Evolutionary conservation across 2,113 vertebrate species (phyloP), one percentile per base, ranked within the genome.

Genomic region (Gorsachius goisagi): DNA sequence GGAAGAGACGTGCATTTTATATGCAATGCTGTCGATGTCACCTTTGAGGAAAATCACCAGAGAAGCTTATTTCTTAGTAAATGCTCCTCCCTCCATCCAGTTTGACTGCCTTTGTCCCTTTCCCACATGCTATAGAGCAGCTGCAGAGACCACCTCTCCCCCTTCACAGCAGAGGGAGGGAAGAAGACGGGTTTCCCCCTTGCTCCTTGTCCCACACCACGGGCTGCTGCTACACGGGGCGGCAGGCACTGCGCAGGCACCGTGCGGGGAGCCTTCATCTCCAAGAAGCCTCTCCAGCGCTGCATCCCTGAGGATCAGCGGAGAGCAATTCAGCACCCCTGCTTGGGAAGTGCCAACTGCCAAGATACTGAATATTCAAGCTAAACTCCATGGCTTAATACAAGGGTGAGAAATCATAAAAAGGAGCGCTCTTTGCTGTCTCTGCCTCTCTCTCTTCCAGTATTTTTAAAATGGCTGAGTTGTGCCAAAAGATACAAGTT

Each of bases 401-500:
- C 30, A 44, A 52, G 84, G 45, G 69, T 84, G 85, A 91, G 85
- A 95, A 92, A 67, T 75, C 44, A 53, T 66, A 13, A 67, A 67
- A 60, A 50, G 12, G 45, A 78, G 35, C 28, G 21, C 45, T 91
- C 60, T 81, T 84, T 91, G 22, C 84, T 74, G 0, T 80, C 45
- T 88, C 53, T 92, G 37, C 74, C n/a, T 90, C 82, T 81, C 83
- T 67, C 55, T 91, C 49, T 58, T 53, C 22, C 37, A 77, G 5
- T 73, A 22, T 69, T 73, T 95, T 79, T 89, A 8, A 94, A 85
- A 45, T 72, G 66, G 30, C 50, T 49, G 55, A 49, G 37, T 87
- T 88, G 60, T 95, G 68, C 93, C 74, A 86, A 95, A 79, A 86
- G 85, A 83, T 39, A 74, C 63, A 68, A 53, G 63, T 93, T 85